phyloP scores from a whole-genome alignment of 2,888 invertebrate genomes.

The Stenotaenia linearis region DNA sequence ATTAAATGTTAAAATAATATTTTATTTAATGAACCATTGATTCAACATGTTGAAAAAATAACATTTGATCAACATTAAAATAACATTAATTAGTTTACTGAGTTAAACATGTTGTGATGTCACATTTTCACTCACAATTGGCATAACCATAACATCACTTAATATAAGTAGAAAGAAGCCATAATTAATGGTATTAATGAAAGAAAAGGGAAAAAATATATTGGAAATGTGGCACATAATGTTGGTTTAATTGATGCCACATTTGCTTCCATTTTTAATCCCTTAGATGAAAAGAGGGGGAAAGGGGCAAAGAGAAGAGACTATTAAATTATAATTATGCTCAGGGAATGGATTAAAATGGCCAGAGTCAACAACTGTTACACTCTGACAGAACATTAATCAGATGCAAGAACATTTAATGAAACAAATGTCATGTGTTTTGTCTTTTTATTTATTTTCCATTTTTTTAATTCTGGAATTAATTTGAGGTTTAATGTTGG shows the following conservation, averaged over 20 bases:
- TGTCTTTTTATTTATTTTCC: neutral
- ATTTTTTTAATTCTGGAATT: neutral
- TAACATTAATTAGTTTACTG: too few species aligned
- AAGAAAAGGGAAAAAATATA: neutral
- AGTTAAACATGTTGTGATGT: neutral
- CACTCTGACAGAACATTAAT: neutral
- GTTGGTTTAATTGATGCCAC: neutral
- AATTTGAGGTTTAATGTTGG: neutral
- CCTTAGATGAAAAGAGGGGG: neutral
- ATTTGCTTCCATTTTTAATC: neutral
- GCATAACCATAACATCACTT: neutral
- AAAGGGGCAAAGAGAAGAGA: neutral
- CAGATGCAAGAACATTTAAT: slow-evolving; percentile 6
- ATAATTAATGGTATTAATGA: neutral
- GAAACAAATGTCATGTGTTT: slow-evolving; percentile 3
- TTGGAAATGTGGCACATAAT: slow-evolving; percentile 14
- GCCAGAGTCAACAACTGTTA: slow-evolving; percentile 1
- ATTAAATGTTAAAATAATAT: too few species aligned
- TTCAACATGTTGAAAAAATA: too few species aligned
- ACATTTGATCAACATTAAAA: too few species aligned
- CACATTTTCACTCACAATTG: slow-evolving; percentile 5
- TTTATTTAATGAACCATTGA: too few species aligned
- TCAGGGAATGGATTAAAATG: neutral
- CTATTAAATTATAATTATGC: slow-evolving; percentile 6
- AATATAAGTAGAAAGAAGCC: neutral